Percentiles rank a stretch among this genome's conserved stretches.
These are phyloP conservation scores for Masticophis lateralis DNA, from an alignment of 2,797 vertebrate genomes.

Conservation along the genomic window DNA sequence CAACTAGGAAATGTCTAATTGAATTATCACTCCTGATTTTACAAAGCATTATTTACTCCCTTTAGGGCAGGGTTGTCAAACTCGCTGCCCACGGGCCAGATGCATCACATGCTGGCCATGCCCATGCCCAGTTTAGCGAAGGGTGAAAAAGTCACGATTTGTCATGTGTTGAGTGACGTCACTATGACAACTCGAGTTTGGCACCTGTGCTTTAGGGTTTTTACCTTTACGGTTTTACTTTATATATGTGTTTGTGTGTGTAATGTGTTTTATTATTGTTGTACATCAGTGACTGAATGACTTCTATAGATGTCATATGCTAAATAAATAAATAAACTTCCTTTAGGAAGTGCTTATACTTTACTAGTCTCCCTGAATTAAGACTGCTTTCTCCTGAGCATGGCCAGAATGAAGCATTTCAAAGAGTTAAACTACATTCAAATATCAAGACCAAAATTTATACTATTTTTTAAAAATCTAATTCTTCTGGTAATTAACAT, in stretches of 20 bases:
- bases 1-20: not conserved
- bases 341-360: not conserved
- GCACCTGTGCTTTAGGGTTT: not conserved
- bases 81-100: too few species aligned
- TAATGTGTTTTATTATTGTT: not conserved
- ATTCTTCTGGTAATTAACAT: constrained; percentile 31
- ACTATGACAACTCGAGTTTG: too few species aligned
- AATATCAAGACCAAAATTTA: constrained; percentile 34
- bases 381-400: not conserved
- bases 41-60: not conserved
- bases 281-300: too few species aligned
- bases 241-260: not conserved
- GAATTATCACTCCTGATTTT: not conserved
- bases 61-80: not conserved
- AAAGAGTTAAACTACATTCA: constrained; percentile 30
- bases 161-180: too few species aligned
- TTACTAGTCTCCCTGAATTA: constrained; percentile 1
- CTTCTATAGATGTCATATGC: too few species aligned
- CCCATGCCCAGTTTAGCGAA: too few species aligned
- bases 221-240: not conserved
- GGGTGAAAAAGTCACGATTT: too few species aligned
- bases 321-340: too few species aligned
- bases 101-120: too few species aligned
- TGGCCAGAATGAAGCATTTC: not conserved
- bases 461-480: not conserved